phyloP scores from a whole-genome alignment of 2,113 vertebrate species.

The Oryzias curvinotus region DNA sequence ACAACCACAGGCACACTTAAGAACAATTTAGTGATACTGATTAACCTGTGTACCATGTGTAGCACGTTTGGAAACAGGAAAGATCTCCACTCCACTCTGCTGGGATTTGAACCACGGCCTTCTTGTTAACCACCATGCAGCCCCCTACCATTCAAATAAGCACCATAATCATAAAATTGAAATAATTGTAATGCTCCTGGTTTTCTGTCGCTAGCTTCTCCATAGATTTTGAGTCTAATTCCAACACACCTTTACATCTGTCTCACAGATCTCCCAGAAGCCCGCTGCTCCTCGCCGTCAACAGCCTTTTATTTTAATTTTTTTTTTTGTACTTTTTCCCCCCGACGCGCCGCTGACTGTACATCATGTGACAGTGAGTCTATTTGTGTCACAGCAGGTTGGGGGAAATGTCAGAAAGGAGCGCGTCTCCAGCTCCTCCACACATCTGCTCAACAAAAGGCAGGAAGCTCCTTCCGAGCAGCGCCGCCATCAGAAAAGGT shows the following conservation, averaged over 20 bases:
- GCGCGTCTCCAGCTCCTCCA: conserved; percentile 46
- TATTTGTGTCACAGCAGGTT: conserved; percentile 72
- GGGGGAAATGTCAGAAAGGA: conserved; percentile 60
- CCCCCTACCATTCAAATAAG: too few species aligned
- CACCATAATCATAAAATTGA: too few species aligned
- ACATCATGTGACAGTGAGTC: conserved; percentile 68
- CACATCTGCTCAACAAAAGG: conserved; percentile 60
- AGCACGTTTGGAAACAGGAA: too few species aligned
- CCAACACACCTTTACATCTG: conserved; percentile 19
- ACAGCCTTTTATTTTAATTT: background rate
- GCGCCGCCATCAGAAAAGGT: conserved; percentile 11
- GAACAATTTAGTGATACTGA: too few species aligned
- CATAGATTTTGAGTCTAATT: background rate
- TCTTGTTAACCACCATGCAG: too few species aligned
- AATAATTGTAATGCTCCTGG: too few species aligned
- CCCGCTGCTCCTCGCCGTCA: conserved; percentile 11
- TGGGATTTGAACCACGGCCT: too few species aligned
- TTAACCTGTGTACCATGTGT: too few species aligned
- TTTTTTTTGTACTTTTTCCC: too few species aligned
- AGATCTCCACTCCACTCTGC: too few species aligned
- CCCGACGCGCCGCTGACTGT: conserved; percentile 47
- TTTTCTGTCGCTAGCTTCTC: too few species aligned
- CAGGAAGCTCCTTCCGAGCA: conserved; percentile 34
- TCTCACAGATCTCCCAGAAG: conserved; percentile 14
- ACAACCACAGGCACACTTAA: too few species aligned